phyloP scores from a whole-genome alignment of 2,113 vertebrate genomes.

The Tragulus kanchil region DNA sequence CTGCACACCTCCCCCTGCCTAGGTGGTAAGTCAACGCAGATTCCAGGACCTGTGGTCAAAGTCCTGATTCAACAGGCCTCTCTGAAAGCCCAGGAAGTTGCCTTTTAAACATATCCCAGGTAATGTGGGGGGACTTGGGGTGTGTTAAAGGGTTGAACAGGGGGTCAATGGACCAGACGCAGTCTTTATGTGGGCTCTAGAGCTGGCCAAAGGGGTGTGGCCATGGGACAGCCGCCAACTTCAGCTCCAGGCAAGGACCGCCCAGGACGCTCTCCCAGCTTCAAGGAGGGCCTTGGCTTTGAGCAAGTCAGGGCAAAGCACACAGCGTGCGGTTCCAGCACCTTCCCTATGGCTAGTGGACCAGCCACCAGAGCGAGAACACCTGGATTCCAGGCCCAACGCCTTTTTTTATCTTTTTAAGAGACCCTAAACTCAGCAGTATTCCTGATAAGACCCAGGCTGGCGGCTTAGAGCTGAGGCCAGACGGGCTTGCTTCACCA shows the following conservation, averaged over 20 bases:
- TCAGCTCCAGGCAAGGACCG: no score
- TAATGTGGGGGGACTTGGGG: background rate
- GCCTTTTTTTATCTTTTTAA: background rate
- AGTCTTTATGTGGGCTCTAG: background rate
- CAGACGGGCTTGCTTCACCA: background rate
- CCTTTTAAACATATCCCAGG: background rate
- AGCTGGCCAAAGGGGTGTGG: background rate
- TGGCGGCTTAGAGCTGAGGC: background rate
- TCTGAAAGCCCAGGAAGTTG: background rate
- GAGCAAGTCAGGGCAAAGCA: background rate
- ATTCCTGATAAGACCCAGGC: background rate
- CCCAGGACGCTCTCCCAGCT: background rate
- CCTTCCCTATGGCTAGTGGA: background rate
- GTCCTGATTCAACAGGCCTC: background rate
- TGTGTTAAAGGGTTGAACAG: background rate
- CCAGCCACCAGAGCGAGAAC: background rate
- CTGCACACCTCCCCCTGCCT: background rate
- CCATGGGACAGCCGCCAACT: rapidly evolving
- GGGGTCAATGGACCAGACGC: rapidly evolving
- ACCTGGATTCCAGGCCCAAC: background rate
- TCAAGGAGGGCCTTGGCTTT: background rate
- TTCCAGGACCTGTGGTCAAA: background rate
- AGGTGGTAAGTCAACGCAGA: background rate
- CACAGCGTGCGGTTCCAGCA: rapidly evolving
- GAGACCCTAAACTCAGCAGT: slow-evolving; percentile 39